Percentiles rank a stretch among this genome's conserved stretches.
These are phyloP conservation scores for Bombylius discolor DNA, from an alignment of 2,888 invertebrate genomes.

Conservation along the genomic window DNA sequence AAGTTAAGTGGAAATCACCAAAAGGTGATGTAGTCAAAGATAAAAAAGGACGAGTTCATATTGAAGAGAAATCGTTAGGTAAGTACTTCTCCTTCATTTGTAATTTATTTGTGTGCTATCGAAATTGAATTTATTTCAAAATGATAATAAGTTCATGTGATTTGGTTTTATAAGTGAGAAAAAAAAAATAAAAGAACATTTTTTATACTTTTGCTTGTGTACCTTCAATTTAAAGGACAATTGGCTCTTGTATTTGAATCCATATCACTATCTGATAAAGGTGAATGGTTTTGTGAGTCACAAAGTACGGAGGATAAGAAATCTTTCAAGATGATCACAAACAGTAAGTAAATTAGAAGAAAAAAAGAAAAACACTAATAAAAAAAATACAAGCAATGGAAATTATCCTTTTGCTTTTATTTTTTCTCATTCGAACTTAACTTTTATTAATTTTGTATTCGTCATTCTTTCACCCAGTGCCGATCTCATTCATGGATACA, in stretches of 20 bases:
- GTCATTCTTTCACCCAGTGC: conserved; percentile 30
- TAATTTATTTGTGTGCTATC: no score
- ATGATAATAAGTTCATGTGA: no score
- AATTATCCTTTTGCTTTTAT: no score
- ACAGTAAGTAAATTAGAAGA: conserved; percentile 28
- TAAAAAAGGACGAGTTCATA: conserved; percentile 36
- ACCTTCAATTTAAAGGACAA: conserved; percentile 22
- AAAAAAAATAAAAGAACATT: no score
- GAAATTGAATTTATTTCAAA: no score
- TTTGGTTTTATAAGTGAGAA: no score
- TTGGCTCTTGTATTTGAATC: conserved; percentile 38
- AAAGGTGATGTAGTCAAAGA: conserved; percentile 31
- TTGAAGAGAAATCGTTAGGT: conserved; percentile 31
- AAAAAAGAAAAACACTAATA: no score
- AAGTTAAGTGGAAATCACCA: conserved; percentile 34
- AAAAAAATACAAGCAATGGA: no score
- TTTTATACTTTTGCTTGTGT: no score
- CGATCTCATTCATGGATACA: conserved; percentile 44
- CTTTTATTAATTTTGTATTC: no score
- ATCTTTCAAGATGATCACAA: conserved; percentile 34
- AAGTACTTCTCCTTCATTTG: conserved; percentile 8
- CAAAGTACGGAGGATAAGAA: conserved; percentile 24
- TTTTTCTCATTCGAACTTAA: no score
- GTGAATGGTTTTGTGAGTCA: conserved; percentile 39
- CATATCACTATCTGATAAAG: conserved; percentile 37